phyloP scores from a whole-genome alignment of 2,888 invertebrate genomes.

The Lagria hirta region DNA sequence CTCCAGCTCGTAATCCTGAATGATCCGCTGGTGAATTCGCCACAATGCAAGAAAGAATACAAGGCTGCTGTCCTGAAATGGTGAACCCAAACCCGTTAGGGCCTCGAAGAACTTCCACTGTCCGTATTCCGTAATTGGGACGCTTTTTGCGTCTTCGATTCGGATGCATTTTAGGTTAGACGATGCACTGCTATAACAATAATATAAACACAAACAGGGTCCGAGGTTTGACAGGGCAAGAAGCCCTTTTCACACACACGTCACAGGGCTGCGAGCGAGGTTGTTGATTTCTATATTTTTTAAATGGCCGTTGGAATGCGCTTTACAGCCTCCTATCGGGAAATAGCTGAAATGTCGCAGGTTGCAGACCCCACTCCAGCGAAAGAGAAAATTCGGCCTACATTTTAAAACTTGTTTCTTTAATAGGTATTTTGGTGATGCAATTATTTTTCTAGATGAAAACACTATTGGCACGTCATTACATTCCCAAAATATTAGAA shows the following conservation, averaged over 20 bases:
- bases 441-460: no score
- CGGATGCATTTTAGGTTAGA: slow-evolving; percentile 57
- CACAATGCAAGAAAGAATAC: slow-evolving; percentile 91
- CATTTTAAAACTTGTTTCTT: slow-evolving; percentile 32
- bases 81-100: slow-evolving; percentile 96
- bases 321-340: slow-evolving; percentile 37
- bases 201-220: slow-evolving; percentile 24
- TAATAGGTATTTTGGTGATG: no score
- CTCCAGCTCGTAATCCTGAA: slow-evolving; percentile 88
- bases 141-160: slow-evolving; percentile 69
- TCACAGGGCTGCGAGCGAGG: slow-evolving; percentile 30
- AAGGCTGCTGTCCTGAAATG: slow-evolving; percentile 95
- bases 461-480: no score
- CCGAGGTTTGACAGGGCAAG: slow-evolving; percentile 18
- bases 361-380: slow-evolving; percentile 17
- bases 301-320: slow-evolving; percentile 48
- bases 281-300: slow-evolving; percentile 41
- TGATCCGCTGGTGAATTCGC: slow-evolving; percentile 86
- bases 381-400: slow-evolving; percentile 29
- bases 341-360: slow-evolving; percentile 30
- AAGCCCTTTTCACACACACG: slow-evolving; percentile 22
- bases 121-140: slow-evolving; percentile 73
- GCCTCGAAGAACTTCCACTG: slow-evolving; percentile 83
- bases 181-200: slow-evolving; percentile 5
- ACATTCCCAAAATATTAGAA: no score